Evolutionary conservation across 1,140 invertebrate genomes (phyloP).

Genomic region (Caenorhabditis briggsae): DNA sequence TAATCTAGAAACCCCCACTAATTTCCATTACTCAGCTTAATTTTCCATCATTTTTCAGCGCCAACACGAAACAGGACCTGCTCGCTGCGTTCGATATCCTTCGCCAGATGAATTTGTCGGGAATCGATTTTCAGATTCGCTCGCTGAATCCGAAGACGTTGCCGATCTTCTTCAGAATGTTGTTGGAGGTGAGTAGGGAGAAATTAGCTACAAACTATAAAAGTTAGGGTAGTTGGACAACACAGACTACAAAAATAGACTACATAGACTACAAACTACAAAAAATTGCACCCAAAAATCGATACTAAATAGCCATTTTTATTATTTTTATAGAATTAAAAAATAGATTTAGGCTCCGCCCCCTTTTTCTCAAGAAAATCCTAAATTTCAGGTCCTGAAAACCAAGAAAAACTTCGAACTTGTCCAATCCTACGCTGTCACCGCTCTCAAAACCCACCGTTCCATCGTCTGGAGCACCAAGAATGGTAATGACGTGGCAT

Average conservation of each 20-base stretch:
- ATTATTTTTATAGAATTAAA: no score
- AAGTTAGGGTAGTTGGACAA: no score
- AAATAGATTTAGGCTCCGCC: background rate
- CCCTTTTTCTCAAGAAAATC: background rate
- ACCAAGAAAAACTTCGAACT: conserved; percentile 90
- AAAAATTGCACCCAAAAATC: no score
- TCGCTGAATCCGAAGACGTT: conserved; percentile 14
- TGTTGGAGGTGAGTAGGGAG: conserved; percentile 84
- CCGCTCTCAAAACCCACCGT: conserved; percentile 89
- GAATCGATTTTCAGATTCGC: conserved; percentile 88
- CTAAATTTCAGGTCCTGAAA: conserved; percentile 79
- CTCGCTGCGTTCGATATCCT: conserved; percentile 83
- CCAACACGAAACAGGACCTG: conserved; percentile 65
- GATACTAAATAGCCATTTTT: no score
- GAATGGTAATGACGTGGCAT: background rate
- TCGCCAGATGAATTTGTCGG: conserved; percentile 87
- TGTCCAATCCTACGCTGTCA: conserved; percentile 89
- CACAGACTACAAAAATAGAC: background rate
- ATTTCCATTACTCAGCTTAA: no score
- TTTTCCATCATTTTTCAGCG: conserved; percentile 63
- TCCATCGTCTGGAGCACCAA: background rate
- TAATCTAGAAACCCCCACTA: no score
- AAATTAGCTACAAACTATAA: no score
- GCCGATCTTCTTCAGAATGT: conserved; percentile 86
- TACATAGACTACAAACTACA: background rate